A percentile compares a stretch with the other conserved stretches of the same genome.
phyloP scores from a whole-genome alignment of 2,888 invertebrate species.

The Spatulosminthurus flaviceps region DNA sequence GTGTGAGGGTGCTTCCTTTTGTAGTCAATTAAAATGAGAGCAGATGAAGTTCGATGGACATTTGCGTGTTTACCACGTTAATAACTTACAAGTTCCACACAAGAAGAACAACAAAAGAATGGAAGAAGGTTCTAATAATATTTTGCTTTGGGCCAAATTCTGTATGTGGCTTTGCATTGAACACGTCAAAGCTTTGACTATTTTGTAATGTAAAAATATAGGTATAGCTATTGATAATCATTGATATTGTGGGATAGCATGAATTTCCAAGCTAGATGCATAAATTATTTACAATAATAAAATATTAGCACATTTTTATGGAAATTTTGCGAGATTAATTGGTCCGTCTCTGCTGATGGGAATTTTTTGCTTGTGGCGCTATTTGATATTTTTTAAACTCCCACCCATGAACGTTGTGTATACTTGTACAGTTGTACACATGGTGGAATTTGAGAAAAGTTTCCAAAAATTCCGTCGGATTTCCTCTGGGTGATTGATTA shows the following conservation, averaged over 20 bases:
- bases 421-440: too few species aligned
- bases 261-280: too few species aligned
- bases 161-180: too few species aligned
- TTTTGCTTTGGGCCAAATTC: neutral
- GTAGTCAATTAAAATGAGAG: neutral
- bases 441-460: too few species aligned
- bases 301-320: constrained; percentile 14
- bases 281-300: neutral
- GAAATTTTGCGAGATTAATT: constrained; percentile 9
- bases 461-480: too few species aligned
- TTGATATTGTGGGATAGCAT: neutral
- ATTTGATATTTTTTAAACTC: too few species aligned
- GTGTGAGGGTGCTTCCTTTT: too few species aligned
- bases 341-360: neutral
- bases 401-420: too few species aligned
- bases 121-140: constrained; percentile 12
- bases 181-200: too few species aligned
- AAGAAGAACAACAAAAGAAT: neutral
- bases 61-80: neutral
- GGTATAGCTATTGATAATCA: too few species aligned
- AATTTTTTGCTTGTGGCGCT: neutral
- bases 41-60: too few species aligned
- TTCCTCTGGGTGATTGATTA: neutral
- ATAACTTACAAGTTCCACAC: neutral
- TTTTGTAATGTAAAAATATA: too few species aligned